Base-by-base conservation (phyloP, 2,888 invertebrate genomes). In the Oligia latruncula region DNA sequence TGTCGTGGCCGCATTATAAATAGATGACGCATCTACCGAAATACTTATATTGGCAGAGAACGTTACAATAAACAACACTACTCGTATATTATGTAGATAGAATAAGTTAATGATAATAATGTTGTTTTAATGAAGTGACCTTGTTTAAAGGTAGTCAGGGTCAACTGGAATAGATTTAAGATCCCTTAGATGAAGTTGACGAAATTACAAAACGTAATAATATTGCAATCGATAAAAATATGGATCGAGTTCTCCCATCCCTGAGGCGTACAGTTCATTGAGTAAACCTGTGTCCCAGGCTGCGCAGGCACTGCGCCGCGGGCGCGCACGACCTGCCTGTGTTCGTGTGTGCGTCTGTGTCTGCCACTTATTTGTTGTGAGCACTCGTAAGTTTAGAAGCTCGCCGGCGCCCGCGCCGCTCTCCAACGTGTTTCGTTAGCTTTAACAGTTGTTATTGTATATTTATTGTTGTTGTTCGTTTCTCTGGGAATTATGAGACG, bases 11-110 rank as follows among this genome's bases (percentile, higher is more conserved):
- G 92, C 92, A 92, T 94, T 93, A 92, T 92, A 92, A 90, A 91
- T 90, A 91, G 91, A 92, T 96, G 95, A 95, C 95, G 94, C 94
- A 95, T 90, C 93, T 92, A 94, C 93, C 89, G 86, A 95, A 95
- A 95, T 95, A 93, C 74, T 71, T 88, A 91, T 91, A 90, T 90
- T 92, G 91, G 92, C 92, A 91, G 89, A 89, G 88, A 90, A 85
- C 84, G 85, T 89, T 84, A 87, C 77, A 83, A 87, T 76, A 85
- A 81, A 82, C 79, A 76, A 79, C 55, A 60, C 64, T 76, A 46
- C 81, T 64, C 64, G 17, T 80, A 40, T 70, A 58, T 64, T 70
- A 58, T 64, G 58, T 55, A 71, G 74, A 83, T 74, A 60, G 17
- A 84, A 64, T 64, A 76, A 74, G 23, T 62, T 71, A 65, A 80